phyloP scores from a whole-genome alignment of 1,140 invertebrate species.

The Brevipalpus yothersi region DNA sequence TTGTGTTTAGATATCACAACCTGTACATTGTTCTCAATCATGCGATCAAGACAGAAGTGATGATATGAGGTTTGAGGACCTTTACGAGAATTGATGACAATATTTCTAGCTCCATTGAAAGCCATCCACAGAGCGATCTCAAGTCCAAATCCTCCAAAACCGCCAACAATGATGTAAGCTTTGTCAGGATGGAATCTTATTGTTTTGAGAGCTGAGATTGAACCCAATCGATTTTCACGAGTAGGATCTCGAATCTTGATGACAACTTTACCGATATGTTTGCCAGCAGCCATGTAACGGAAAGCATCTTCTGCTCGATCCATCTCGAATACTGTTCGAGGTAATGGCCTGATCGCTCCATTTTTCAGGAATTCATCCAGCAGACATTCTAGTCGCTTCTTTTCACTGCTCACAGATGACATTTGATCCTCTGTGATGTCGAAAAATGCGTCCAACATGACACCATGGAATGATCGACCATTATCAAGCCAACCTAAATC shows the following conservation, averaged over 20 bases:
- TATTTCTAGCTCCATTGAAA: slow-evolving; percentile 22
- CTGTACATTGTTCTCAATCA: slow-evolving; percentile 20
- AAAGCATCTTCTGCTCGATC: slow-evolving; percentile 28
- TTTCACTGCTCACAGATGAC: too few species aligned
- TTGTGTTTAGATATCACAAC: background rate
- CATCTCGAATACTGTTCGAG: slow-evolving; percentile 32
- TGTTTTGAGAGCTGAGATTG: slow-evolving; percentile 36
- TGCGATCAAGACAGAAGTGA: slow-evolving; percentile 16
- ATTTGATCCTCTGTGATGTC: background rate
- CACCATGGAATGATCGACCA: slow-evolving; percentile 87
- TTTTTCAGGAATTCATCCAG: slow-evolving; percentile 42
- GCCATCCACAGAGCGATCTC: slow-evolving; percentile 30
- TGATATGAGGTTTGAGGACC: slow-evolving; percentile 27
- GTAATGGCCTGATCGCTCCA: slow-evolving; percentile 60
- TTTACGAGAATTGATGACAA: slow-evolving; percentile 28
- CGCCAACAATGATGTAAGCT: slow-evolving; percentile 26
- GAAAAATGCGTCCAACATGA: slow-evolving; percentile 75
- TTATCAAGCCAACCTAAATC: slow-evolving; percentile 86
- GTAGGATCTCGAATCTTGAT: slow-evolving; percentile 23
- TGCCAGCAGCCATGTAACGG: slow-evolving; percentile 28
- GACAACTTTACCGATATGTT: slow-evolving; percentile 31
- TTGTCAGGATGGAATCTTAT: slow-evolving; percentile 21
- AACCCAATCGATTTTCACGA: slow-evolving; percentile 32
- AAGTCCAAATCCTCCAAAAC: slow-evolving; percentile 31
- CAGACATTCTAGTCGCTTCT: too few species aligned